Conservation (phyloP, 2,113 vertebrate genomes). For the Recurvirostra avosetta region DNA sequence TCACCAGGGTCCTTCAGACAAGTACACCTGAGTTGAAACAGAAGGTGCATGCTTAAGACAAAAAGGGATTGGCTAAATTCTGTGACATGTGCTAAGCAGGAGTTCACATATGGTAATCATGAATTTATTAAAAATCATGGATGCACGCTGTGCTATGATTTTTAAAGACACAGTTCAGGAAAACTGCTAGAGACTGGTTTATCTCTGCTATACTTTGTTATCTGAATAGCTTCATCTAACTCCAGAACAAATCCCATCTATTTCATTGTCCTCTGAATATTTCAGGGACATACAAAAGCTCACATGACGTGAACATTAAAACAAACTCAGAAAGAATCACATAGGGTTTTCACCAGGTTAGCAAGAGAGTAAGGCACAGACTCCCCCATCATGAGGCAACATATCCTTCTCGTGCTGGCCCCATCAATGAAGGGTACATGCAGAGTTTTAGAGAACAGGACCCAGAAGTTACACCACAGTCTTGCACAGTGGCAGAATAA, state of each 20-base stretch:
- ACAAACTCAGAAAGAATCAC: background rate
- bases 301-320: background rate
- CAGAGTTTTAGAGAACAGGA: background rate
- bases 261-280: background rate
- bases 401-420: background rate
- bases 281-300: background rate
- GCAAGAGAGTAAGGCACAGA: background rate
- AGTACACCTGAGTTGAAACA: background rate
- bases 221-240: background rate
- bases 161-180: background rate
- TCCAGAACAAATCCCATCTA: background rate
- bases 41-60: background rate
- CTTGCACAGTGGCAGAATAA: background rate
- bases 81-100: background rate
- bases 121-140: background rate
- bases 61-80: background rate
- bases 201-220: background rate
- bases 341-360: background rate
- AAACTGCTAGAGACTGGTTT: background rate
- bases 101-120: background rate
- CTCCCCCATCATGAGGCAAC: background rate
- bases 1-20: background rate
- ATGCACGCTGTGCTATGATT: background rate
- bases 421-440: background rate
- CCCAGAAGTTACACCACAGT: background rate